Percentiles rank a stretch among this genome's conserved stretches.
These are phyloP conservation scores for Ctenosaura bakeri DNA, from an alignment of 2,797 vertebrate genomes.

Conservation along the genomic window DNA sequence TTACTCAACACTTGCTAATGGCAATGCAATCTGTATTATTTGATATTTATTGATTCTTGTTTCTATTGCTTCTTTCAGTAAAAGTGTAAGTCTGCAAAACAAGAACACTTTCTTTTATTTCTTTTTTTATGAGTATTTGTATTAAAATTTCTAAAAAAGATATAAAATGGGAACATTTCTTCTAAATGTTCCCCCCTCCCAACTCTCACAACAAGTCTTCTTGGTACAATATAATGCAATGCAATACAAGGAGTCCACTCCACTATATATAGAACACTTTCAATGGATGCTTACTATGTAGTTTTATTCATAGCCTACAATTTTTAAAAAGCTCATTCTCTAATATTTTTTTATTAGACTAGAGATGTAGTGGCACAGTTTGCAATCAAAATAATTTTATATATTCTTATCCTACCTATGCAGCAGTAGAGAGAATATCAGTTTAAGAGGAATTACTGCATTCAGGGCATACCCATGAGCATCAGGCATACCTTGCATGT, in stretches of 20 bases:
- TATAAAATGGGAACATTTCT: no score
- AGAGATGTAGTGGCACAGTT: neutral
- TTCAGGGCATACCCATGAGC: neutral
- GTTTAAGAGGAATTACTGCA: neutral
- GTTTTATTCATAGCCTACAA: neutral
- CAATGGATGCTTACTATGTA: neutral
- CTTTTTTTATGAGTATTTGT: no score
- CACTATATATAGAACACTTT: neutral
- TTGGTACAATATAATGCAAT: no score
- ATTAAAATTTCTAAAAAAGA: no score
- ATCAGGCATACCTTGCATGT: neutral
- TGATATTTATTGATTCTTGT: neutral
- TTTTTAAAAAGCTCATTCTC: neutral
- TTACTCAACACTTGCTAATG: slow-evolving; percentile 1
- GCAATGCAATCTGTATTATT: neutral
- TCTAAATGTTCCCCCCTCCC: no score
- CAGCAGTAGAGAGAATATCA: neutral
- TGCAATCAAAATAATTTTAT: neutral
- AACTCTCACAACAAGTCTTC: no score
- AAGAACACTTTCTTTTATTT: neutral
- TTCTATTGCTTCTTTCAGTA: neutral
- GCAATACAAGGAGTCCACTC: no score
- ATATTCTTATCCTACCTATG: neutral
- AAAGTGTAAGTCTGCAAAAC: neutral
- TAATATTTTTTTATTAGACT: neutral